Evolutionary conservation across 92 coral and sea anemone species (phyloP).

Genomic region (Anthopleura xanthogrammica): DNA sequence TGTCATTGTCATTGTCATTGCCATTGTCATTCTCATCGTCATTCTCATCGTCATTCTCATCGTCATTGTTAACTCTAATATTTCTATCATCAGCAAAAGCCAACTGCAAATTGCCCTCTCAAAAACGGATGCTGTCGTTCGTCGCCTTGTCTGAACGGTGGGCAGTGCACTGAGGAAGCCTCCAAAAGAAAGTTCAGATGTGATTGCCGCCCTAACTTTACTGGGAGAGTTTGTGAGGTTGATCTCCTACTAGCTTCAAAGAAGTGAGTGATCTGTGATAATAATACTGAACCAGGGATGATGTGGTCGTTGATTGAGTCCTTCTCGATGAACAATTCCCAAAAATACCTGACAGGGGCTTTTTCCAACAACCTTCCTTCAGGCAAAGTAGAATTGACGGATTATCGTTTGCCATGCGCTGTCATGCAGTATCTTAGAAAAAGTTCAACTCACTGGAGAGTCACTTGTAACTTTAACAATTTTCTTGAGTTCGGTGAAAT

Average conservation of each 20-base stretch:
- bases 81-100: not conserved
- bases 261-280: conserved; percentile 27
- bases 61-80: not conserved
- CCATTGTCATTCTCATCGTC: not conserved
- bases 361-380: conserved; percentile 28
- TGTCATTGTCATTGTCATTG: too few relatives aligned
- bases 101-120: not conserved
- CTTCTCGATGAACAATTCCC: conserved; percentile 12
- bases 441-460: conserved; percentile 35
- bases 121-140: conserved; percentile 39
- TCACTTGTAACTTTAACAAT: conserved; percentile 43
- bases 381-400: conserved; percentile 15
- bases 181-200: conserved; percentile 43
- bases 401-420: conserved; percentile 24
- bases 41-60: not conserved
- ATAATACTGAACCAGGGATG: conserved; percentile 10
- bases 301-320: conserved; percentile 52
- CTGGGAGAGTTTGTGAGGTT: conserved; percentile 32
- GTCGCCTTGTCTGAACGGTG: conserved; percentile 39
- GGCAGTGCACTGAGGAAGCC: conserved; percentile 35
- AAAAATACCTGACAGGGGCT: not conserved
- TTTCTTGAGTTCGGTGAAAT: not conserved
- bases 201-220: conserved; percentile 8
- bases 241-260: not conserved
- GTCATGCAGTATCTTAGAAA: conserved; percentile 13